Conservation (phyloP, 2,797 vertebrate species). For the Periophthalmus magnuspinnatus region DNA sequence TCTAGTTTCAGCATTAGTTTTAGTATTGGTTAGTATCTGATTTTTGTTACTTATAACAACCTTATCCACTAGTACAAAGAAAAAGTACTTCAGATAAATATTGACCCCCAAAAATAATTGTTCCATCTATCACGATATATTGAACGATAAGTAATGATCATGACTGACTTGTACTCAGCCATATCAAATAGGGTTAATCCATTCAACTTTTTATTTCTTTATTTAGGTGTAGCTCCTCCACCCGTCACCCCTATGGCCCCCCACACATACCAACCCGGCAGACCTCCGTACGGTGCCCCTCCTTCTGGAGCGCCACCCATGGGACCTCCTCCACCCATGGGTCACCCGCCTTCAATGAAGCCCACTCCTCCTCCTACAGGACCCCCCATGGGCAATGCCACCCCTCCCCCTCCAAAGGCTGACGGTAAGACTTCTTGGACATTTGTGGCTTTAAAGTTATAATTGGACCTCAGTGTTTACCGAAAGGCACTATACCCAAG, state of each 20-base stretch:
- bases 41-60: too few species aligned
- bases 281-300: background rate
- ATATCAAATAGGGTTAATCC: background rate
- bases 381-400: constrained; percentile 57
- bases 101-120: too few species aligned
- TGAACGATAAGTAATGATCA: too few species aligned
- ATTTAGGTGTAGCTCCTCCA: constrained; percentile 73
- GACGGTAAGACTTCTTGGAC: constrained; percentile 73
- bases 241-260: constrained; percentile 75
- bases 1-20: too few species aligned
- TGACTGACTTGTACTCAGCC: too few species aligned
- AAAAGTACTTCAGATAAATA: too few species aligned
- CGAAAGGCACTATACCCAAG: too few species aligned
- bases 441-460: background rate
- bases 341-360: constrained; percentile 71
- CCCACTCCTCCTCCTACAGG: constrained; percentile 62
- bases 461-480: too few species aligned
- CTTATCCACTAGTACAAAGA: too few species aligned
- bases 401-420: constrained; percentile 67
- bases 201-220: constrained; percentile 13
- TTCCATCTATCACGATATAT: too few species aligned
- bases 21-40: too few species aligned
- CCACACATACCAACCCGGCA: constrained; percentile 73
- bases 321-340: constrained; percentile 67
- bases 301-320: constrained; percentile 46